Evolutionary conservation across 2,888 invertebrate species (phyloP).

Genomic region (Masnerella sp.): DNA sequence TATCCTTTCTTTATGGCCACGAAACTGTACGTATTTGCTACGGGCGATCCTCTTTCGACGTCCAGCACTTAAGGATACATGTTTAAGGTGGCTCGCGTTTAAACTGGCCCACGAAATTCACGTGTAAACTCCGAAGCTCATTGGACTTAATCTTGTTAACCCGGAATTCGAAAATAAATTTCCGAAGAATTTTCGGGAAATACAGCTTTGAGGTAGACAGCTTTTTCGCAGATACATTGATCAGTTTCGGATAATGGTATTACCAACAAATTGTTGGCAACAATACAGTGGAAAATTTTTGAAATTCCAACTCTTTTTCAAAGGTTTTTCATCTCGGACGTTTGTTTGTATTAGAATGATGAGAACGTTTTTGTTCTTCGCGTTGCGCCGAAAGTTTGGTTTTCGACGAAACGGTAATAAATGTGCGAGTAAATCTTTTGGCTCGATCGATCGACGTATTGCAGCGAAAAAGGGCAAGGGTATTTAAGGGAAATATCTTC

Average conservation of each 20-base stretch:
- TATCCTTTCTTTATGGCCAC: conserved; percentile 42
- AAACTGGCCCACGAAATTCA: conserved; percentile 30
- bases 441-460: background rate
- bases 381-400: background rate
- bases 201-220: too few relatives aligned
- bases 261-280: too few relatives aligned
- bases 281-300: background rate
- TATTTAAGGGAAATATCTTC: conserved; percentile 40
- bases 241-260: background rate
- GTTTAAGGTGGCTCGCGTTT: conserved; percentile 22
- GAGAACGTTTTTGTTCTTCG: too few relatives aligned
- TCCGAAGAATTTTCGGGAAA: conserved; percentile 1
- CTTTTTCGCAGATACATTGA: too few relatives aligned
- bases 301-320: too few relatives aligned
- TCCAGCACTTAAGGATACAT: conserved; percentile 17
- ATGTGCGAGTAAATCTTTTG: background rate
- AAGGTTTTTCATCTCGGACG: too few relatives aligned
- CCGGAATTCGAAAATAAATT: conserved; percentile 16
- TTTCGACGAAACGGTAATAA: background rate
- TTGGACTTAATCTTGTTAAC: conserved; percentile 23
- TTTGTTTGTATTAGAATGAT: too few relatives aligned
- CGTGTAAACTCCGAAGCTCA: conserved; percentile 30
- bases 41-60: conserved; percentile 30
- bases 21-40: conserved; percentile 33
- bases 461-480: conserved; percentile 31